Evolutionary conservation across 2,113 vertebrate species (phyloP).

Genomic region (Aplodontia rufa): DNA sequence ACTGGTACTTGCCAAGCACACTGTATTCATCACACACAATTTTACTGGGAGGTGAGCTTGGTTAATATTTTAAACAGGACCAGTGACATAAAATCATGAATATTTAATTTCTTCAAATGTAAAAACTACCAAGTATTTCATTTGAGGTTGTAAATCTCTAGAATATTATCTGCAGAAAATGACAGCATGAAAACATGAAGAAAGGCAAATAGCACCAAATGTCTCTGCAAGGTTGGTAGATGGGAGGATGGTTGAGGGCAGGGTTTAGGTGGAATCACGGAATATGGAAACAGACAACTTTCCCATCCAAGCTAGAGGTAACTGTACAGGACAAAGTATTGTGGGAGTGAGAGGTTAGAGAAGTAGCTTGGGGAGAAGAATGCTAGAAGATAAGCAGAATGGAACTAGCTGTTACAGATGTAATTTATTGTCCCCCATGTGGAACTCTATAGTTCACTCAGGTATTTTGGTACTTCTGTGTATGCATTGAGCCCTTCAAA

Average conservation of each 20-base stretch:
- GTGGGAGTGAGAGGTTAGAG: fast-evolving
- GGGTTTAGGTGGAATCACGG: neutral
- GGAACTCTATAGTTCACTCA: neutral
- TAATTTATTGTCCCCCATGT: neutral
- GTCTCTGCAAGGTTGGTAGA: no score
- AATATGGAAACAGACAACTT: neutral
- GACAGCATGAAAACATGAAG: neutral
- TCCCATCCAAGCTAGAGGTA: neutral
- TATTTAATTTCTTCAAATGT: neutral
- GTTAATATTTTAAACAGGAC: neutral
- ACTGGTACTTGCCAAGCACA: no score
- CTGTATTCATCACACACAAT: neutral
- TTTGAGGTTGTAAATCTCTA: neutral
- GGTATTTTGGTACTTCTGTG: neutral
- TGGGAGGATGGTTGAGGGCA: neutral
- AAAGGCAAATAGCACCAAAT: neutral
- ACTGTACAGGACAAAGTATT: neutral
- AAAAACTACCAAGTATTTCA: neutral
- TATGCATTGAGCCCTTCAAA: neutral
- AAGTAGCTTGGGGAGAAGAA: neutral
- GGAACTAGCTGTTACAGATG: neutral
- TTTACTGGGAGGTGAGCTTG: neutral
- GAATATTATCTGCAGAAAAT: no score
- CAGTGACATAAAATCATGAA: neutral
- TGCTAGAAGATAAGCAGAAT: neutral